phyloP scores from a whole-genome alignment of 1,140 invertebrate species.

The Agraylea sexmaculata region DNA sequence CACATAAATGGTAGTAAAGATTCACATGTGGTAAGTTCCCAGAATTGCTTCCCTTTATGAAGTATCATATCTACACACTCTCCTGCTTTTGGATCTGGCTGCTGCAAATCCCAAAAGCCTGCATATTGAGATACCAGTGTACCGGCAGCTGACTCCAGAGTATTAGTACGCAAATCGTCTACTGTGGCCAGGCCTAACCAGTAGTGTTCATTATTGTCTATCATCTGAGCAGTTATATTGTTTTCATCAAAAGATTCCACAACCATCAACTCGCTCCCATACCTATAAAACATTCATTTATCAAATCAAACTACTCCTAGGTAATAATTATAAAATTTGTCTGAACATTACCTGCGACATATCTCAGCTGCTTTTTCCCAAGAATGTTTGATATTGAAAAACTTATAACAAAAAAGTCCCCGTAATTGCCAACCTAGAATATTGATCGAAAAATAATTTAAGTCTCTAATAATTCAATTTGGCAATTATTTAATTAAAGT shows the following conservation, averaged over 20 bases:
- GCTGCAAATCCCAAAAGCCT: slow-evolving; percentile 76
- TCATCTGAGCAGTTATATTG: slow-evolving; percentile 76
- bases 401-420: slow-evolving; percentile 88
- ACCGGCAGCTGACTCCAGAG: slow-evolving; percentile 84
- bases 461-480: too few relatives aligned
- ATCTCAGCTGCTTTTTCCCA: slow-evolving; percentile 91
- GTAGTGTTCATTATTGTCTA: slow-evolving; percentile 54
- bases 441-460: slow-evolving; percentile 30
- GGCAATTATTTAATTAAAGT: too few relatives aligned
- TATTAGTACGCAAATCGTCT: slow-evolving; percentile 85
- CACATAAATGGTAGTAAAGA: slow-evolving; percentile 90
- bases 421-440: slow-evolving; percentile 81
- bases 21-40: slow-evolving; percentile 89
- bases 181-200: slow-evolving; percentile 82
- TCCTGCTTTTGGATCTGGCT: slow-evolving; percentile 74
- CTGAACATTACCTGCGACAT: slow-evolving; percentile 68
- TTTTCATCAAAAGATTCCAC: slow-evolving; percentile 83
- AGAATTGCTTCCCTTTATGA: slow-evolving; percentile 73
- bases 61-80: slow-evolving; percentile 77
- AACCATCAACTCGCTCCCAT: slow-evolving; percentile 83
- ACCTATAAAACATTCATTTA: slow-evolving; percentile 45
- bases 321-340: neutral
- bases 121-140: slow-evolving; percentile 86
- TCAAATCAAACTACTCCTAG: neutral
- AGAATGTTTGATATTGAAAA: slow-evolving; percentile 90